Evolutionary conservation across 2,797 vertebrate genomes (phyloP).

Genomic region (Anas acuta): DNA sequence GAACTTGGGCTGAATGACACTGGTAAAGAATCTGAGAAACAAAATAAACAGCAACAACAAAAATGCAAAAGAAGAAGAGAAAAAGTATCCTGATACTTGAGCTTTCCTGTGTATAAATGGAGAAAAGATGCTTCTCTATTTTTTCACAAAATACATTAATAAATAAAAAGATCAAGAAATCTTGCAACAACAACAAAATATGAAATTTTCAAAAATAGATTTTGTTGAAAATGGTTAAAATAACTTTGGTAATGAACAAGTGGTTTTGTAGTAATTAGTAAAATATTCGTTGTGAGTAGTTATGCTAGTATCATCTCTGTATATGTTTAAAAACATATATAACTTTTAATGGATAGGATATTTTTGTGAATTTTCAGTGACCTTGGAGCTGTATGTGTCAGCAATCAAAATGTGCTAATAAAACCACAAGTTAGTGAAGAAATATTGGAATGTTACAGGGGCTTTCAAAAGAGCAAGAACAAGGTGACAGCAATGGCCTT

Average conservation of each 20-base stretch:
- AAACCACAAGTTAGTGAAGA: neutral
- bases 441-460: neutral
- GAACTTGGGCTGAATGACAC: neutral
- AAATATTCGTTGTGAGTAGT: neutral
- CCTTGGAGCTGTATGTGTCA: neutral
- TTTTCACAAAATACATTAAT: neutral
- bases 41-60: neutral
- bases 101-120: neutral
- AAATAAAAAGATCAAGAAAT: neutral
- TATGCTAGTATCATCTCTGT: neutral
- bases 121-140: neutral
- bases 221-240: accelerated
- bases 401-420: neutral
- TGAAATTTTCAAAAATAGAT: neutral
- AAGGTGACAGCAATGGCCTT: neutral
- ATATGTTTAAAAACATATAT: neutral
- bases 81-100: neutral
- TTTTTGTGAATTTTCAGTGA: neutral
- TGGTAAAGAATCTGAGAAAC: neutral
- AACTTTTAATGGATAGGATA: neutral
- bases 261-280: neutral
- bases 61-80: neutral
- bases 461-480: neutral
- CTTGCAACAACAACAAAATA: neutral
- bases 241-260: neutral